Evolutionary conservation across 2,888 invertebrate species (phyloP).

Genomic region (Leucophenga montana): DNA sequence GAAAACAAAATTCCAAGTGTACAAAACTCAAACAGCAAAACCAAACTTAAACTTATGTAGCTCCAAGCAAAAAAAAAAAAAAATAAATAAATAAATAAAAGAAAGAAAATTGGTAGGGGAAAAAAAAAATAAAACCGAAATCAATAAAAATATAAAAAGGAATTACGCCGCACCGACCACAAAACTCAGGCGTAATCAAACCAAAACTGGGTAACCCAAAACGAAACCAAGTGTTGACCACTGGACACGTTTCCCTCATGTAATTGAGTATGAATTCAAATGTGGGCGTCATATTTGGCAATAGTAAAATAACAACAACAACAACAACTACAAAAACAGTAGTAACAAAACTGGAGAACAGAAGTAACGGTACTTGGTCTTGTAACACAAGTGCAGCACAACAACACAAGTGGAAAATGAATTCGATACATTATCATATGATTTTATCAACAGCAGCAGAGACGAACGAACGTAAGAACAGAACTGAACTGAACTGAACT

Average conservation of each 20-base stretch:
- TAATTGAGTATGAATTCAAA: slow-evolving; percentile 64
- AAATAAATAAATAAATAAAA: too few relatives aligned
- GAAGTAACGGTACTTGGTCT: neutral
- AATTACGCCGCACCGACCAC: slow-evolving; percentile 3
- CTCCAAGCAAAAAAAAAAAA: too few relatives aligned
- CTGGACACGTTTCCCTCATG: slow-evolving; percentile 49
- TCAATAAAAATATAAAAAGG: slow-evolving; percentile 33
- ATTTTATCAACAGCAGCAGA: neutral
- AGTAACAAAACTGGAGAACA: neutral
- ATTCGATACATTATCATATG: slow-evolving; percentile 64
- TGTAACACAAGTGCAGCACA: slow-evolving; percentile 28
- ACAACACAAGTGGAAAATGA: slow-evolving; percentile 64
- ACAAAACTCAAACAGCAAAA: neutral
- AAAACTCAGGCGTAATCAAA: slow-evolving; percentile 21
- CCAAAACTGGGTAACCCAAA: slow-evolving; percentile 12
- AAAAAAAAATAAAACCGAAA: neutral
- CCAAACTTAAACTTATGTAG: neutral
- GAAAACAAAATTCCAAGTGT: slow-evolving; percentile 31
- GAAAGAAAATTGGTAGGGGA: neutral
- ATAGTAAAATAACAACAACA: slow-evolving; percentile 50
- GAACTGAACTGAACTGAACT: neutral
- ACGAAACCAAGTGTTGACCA: neutral
- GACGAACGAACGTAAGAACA: slow-evolving; percentile 28
- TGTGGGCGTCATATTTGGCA: slow-evolving; percentile 63
- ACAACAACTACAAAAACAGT: neutral